Conservation (phyloP, 2,113 vertebrate species). For the Leptocoma aspasia region DNA sequence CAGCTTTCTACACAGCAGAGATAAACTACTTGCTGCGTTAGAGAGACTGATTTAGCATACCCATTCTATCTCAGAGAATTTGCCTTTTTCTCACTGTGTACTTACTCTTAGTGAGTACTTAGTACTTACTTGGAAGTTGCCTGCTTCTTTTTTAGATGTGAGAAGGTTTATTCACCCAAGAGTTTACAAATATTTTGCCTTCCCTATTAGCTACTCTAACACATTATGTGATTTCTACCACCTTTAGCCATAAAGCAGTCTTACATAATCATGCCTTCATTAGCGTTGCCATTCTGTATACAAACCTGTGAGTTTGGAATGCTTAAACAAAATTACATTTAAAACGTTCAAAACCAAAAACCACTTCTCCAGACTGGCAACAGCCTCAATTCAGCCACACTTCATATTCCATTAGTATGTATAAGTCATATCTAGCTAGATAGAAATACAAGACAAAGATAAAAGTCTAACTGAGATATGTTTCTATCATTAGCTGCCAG, state of each 20-base stretch:
- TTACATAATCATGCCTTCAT: neutral
- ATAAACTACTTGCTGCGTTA: neutral
- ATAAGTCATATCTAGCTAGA: neutral
- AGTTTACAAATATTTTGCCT: neutral
- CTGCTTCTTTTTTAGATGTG: neutral
- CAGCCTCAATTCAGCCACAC: neutral
- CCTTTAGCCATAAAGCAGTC: neutral
- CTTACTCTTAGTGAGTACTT: neutral
- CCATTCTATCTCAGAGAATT: neutral
- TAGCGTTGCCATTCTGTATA: neutral
- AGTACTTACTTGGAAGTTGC: neutral
- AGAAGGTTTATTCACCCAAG: neutral
- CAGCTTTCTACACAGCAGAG: neutral
- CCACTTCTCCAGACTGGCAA: neutral
- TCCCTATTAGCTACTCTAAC: neutral
- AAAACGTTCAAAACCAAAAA: neutral
- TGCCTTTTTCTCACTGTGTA: neutral
- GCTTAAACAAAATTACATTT: neutral
- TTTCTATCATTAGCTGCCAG: neutral
- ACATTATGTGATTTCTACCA: neutral
- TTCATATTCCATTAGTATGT: neutral
- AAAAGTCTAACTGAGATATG: neutral
- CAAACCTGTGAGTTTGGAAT: neutral
- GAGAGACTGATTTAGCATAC: neutral
- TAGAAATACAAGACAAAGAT: neutral